phyloP scores from a whole-genome alignment of 2,113 vertebrate genomes.

The Scalopus aquaticus region DNA sequence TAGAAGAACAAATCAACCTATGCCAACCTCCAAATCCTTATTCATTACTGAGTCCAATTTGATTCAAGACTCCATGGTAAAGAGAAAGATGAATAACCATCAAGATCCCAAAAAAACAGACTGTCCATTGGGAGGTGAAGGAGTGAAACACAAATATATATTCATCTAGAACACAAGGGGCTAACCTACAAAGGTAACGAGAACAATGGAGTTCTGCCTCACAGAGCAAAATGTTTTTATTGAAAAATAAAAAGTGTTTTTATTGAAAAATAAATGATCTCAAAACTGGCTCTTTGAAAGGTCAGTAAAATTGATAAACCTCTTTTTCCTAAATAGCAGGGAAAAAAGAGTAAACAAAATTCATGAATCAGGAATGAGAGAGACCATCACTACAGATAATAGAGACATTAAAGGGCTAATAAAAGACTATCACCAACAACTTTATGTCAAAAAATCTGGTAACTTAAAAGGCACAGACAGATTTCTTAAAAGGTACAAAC shows the following conservation, averaged over 20 bases:
- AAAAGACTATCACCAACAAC: not conserved
- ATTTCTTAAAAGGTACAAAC: not conserved
- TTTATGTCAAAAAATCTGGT: not conserved
- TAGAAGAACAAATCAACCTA: constrained; percentile 23
- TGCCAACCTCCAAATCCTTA: not conserved
- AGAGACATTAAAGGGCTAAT: not conserved
- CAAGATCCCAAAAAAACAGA: not conserved
- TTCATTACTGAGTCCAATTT: not conserved
- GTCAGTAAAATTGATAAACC: not conserved
- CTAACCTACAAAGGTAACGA: not conserved
- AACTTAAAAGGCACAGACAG: not conserved
- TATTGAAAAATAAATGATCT: not conserved
- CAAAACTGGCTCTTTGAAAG: not conserved
- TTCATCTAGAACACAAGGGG: not conserved
- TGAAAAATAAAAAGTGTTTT: not conserved
- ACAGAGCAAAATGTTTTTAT: not conserved
- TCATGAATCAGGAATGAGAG: not conserved
- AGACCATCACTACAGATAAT: not conserved
- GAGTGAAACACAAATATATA: not conserved
- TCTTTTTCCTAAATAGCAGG: not conserved
- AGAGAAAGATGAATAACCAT: not conserved
- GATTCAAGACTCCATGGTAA: not conserved
- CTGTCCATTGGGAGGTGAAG: not conserved
- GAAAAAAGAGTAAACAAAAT: not conserved
- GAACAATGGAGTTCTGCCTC: not conserved